Evolutionary conservation across 2,888 invertebrate genomes (phyloP), one percentile per base, ranked within the genome.

Genomic region (Cephus runcator): DNA sequence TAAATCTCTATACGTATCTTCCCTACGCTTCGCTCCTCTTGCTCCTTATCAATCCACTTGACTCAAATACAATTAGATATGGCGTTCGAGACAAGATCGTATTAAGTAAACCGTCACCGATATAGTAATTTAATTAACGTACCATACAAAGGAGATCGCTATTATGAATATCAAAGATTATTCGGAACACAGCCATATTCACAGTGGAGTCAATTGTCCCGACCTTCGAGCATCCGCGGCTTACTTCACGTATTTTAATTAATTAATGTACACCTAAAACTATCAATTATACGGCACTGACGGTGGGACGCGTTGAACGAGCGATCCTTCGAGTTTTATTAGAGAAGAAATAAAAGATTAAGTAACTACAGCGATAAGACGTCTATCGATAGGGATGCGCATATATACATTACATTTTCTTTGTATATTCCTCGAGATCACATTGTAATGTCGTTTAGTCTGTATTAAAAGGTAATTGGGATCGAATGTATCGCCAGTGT

Each of bases 271-370:
- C 31, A 71, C 12, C 71, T 71, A 71, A 71, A 71, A 34, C 71
- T 71, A 71, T 71, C 71, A 71, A 11, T 71, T 71, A 71, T 71
- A 71, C 71, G 71, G 71, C 71, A 71, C 71, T 71, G 34, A 11
- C 71, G 71, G 31, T 34, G 71, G 71, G 71, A 71, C 71, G 71
- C 71, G 71, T 33, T 71, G 71, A 6, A 71, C 71, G 71, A 71
- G 71, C 34, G 34, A 71, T 34, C 15, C 33, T 71, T 71, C 31
- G 34, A 71, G 31, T 23, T 71, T 33, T 15, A 71, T 31, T 12
- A 23, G 11, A 71, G 6, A 34, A 6, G 12, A 33, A 11, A 71
- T 6, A 33, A 31, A 15, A 31, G 71, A 31, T 34, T 12, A 33
- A 33, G 71, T 69, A 23, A 23, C 56, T 56, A 23, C 9, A 56